Percentiles rank a stretch among this genome's conserved stretches.
Conservation (phyloP, 92 coral and sea anemone genomes). For the Palythoa grandis region DNA sequence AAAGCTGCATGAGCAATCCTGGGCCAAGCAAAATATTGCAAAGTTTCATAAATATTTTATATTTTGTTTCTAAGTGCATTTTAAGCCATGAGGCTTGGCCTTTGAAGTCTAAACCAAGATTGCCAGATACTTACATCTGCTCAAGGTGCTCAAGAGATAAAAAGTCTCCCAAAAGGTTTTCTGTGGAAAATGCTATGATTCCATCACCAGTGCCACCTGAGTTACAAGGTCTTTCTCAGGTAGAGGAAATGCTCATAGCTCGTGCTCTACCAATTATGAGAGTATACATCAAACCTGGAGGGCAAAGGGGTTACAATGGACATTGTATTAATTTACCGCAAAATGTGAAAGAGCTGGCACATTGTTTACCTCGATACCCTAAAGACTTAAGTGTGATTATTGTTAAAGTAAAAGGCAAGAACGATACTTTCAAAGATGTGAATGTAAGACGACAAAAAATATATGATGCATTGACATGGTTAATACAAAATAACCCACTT, state of each 20-base stretch:
- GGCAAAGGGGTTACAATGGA: slow-evolving; percentile 59
- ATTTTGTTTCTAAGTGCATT: slow-evolving; percentile 1
- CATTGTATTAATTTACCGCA: slow-evolving; percentile 70
- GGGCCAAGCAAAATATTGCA: background rate
- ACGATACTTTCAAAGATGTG: slow-evolving; percentile 52
- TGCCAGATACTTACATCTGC: background rate
- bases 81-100: background rate
- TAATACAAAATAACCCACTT: background rate
- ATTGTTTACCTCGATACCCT: slow-evolving; percentile 50
- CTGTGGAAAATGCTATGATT: slow-evolving; percentile 54
- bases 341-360: slow-evolving; percentile 62
- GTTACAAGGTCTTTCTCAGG: slow-evolving; percentile 59
- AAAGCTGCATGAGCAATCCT: slow-evolving; percentile 4
- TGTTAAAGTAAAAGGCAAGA: slow-evolving; percentile 57
- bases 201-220: slow-evolving; percentile 60
- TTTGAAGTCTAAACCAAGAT: background rate
- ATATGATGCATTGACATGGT: background rate
- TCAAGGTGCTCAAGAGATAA: background rate
- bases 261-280: slow-evolving; percentile 70
- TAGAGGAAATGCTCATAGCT: slow-evolving; percentile 80
- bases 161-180: slow-evolving; percentile 38
- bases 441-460: slow-evolving; percentile 43
- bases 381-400: slow-evolving; percentile 43
- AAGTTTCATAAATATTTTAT: background rate
- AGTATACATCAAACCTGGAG: slow-evolving; percentile 55